These are phyloP conservation scores for Dyspetes luteomarginatus DNA, from an alignment of 2,888 invertebrate genomes.

Conservation along the genomic window DNA sequence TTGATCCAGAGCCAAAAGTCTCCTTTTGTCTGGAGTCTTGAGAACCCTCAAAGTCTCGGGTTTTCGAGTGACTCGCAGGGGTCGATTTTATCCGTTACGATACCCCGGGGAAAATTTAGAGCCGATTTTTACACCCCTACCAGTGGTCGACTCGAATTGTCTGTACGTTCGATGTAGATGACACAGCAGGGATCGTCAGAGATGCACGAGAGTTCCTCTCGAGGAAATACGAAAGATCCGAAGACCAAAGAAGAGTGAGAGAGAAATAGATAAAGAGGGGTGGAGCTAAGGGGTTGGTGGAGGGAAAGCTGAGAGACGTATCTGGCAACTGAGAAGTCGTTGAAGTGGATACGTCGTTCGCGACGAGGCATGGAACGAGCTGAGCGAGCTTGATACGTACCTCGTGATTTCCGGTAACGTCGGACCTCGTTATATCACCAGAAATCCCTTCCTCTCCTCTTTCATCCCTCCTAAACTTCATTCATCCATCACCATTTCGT, in stretches of 20 bases:
- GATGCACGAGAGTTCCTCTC: conserved; percentile 30
- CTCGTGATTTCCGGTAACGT: conserved; percentile 63
- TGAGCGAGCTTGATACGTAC: conserved; percentile 49
- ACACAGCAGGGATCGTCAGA: conserved; percentile 44
- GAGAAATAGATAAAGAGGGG: conserved; percentile 10
- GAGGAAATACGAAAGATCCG: conserved; percentile 35
- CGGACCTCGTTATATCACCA: conserved; percentile 57
- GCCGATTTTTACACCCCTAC: conserved; percentile 50
- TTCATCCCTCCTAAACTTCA: conserved; percentile 4
- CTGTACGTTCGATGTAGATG: conserved; percentile 36
- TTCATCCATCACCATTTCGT: not conserved
- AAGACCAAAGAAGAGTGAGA: not conserved
- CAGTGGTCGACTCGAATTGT: conserved; percentile 4
- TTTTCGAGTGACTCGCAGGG: conserved; percentile 44
- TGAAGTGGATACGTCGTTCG: conserved; percentile 52
- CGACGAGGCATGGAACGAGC: conserved; percentile 37
- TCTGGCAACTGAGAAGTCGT: conserved; percentile 53
- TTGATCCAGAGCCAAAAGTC: conserved; percentile 63
- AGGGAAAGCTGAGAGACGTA: conserved; percentile 42
- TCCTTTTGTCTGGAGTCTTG: conserved; percentile 55
- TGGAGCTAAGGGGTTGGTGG: no score
- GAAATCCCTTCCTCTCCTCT: conserved; percentile 11
- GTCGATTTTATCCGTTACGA: conserved; percentile 59
- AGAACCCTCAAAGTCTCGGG: conserved; percentile 49
- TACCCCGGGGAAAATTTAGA: conserved; percentile 57